These are phyloP conservation scores for Trichogramma pretiosum DNA, from an alignment of 1,140 invertebrate genomes.

Conservation along the genomic window DNA sequence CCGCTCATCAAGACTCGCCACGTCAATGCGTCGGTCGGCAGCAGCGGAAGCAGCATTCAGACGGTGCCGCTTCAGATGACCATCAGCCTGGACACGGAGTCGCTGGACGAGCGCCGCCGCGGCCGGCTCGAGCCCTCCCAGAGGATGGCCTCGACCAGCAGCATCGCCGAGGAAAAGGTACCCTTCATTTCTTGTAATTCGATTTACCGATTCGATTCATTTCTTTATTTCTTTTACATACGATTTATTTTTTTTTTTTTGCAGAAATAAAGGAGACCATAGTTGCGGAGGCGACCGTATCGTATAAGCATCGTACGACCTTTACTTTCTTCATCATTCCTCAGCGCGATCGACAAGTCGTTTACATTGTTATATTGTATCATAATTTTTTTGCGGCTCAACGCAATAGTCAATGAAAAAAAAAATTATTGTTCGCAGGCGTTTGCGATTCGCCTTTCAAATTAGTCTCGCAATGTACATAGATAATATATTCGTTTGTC, in stretches of 20 bases:
- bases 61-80: constrained; percentile 31
- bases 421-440: too few species aligned
- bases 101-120: constrained; percentile 37
- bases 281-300: neutral
- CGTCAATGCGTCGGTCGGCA: constrained; percentile 35
- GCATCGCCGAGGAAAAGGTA: constrained; percentile 39
- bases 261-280: constrained; percentile 25
- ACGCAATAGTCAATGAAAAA: too few species aligned
- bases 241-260: constrained; percentile 4
- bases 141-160: constrained; percentile 36
- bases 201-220: too few species aligned
- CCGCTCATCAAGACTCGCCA: constrained; percentile 63
- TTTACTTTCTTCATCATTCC: too few species aligned
- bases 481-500: too few species aligned
- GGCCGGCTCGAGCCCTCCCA: constrained; percentile 35
- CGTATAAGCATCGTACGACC: neutral
- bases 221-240: too few species aligned
- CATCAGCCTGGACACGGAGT: constrained; percentile 37
- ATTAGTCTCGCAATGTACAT: too few species aligned
- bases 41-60: too few species aligned
- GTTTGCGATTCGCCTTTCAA: too few species aligned
- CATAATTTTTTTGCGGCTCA: too few species aligned
- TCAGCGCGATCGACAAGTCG: constrained; percentile 13
- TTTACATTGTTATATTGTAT: too few species aligned
- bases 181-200: neutral